Evolutionary conservation across 2,888 invertebrate species (phyloP).

Genomic region (Zootermopsis nevadensis): DNA sequence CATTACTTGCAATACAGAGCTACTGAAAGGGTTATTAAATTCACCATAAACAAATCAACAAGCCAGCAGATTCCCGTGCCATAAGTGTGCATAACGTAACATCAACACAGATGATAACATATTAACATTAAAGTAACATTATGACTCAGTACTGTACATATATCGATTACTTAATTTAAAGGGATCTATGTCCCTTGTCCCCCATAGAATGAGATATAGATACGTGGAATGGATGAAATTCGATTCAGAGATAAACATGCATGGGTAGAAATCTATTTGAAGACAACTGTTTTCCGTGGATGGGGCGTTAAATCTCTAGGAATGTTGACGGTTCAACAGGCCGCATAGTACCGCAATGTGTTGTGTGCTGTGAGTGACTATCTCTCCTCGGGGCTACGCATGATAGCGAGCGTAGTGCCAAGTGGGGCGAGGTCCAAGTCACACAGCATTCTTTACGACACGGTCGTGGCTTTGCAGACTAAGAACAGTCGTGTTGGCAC

Average conservation of each 20-base stretch:
- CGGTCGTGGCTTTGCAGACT: neutral
- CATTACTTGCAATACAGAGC: too few species aligned
- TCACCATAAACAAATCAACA: too few species aligned
- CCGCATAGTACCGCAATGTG: constrained; percentile 17
- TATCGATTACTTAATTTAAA: constrained; percentile 16
- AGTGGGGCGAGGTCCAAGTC: neutral
- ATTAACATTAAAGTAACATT: constrained; percentile 19
- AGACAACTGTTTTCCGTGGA: neutral
- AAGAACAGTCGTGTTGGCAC: neutral
- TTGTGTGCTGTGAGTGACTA: neutral
- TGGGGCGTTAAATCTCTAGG: constrained; percentile 19
- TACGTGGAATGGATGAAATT: neutral
- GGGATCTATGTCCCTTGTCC: neutral
- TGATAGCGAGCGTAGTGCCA: neutral
- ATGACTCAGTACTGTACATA: neutral
- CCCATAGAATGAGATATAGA: neutral
- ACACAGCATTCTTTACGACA: neutral
- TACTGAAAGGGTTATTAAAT: too few species aligned
- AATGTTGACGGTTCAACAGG: constrained; percentile 19
- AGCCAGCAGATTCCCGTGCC: too few species aligned
- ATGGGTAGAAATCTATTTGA: constrained; percentile 29
- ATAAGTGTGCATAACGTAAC: neutral
- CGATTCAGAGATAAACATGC: constrained; percentile 35
- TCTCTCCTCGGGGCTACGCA: neutral
- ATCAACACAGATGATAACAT: neutral